Evolutionary conservation across 2,888 invertebrate species (phyloP), one percentile per base, ranked within the genome.

Genomic region (Rhynchonema sp.): DNA sequence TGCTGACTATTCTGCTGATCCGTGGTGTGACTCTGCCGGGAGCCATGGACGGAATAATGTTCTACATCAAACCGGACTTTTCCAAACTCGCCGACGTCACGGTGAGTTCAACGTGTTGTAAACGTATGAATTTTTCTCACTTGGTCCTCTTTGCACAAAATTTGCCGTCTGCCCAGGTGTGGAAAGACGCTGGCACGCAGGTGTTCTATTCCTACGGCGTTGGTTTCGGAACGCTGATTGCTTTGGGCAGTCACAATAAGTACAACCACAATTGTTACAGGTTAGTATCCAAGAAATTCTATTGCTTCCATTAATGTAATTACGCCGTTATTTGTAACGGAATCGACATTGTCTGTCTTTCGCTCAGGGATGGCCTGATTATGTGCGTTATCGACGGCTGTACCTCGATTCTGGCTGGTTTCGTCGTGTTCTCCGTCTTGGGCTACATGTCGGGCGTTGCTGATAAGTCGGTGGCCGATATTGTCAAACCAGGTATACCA

Each of bases 141-240:
- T n/a, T n/a, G n/a, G n/a, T n/a, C n/a, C n/a, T n/a, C n/a, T n/a
- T n/a, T n/a, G n/a, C n/a, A n/a, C n/a, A n/a, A n/a, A n/a, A n/a
- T n/a, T 55, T 54, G 20, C 28, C 17, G 30, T 20, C n/a, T 61
- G 60, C 38, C 2, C 23, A 58, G 26, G 71, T 72, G 22, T 72
- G 72, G 72, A 70, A 70, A 55, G 72, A 72, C 59, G 72, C 72
- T 26, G 72, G 72, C 22, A 72, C 72, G 3, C 70, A 70, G 60
- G 70, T 71, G 23, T 72, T 72, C 65, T 72, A 72, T 60, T 71
- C 70, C 0, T 72, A 72, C 61, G 72, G 72, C 26, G 71, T 72
- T 30, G 72, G 72, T 6, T 72, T 72, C 59, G 72, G 72, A 30
- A 67, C 72, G 0, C 61, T 72, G 30, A 71, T 72, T 28, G 71